Percentiles rank a stretch among this genome's conserved stretches.
Conservation (phyloP, 2,888 invertebrate genomes). For the Agrochola macilenta region DNA sequence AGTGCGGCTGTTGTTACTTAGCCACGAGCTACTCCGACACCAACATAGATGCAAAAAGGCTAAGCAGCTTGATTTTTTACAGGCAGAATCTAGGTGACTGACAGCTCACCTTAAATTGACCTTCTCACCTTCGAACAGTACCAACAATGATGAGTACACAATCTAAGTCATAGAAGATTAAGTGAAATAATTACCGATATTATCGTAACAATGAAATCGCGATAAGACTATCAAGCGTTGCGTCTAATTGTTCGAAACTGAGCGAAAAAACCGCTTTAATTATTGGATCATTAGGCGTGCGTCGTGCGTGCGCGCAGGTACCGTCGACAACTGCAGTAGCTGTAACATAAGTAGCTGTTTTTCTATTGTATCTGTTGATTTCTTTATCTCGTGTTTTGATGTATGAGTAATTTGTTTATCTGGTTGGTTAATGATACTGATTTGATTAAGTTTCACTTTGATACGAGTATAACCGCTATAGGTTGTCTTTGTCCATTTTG, state of each 20-base stretch:
- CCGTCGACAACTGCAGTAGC: conserved; percentile 66
- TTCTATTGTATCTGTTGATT: conserved; percentile 13
- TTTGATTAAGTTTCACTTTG: neutral
- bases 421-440: conserved; percentile 32
- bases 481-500: neutral
- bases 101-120: conserved; percentile 6
- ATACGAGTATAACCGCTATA: neutral
- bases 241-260: conserved; percentile 82
- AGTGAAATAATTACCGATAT: conserved; percentile 64
- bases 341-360: conserved; percentile 28
- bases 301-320: conserved; percentile 75
- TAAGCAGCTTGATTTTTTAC: neutral
- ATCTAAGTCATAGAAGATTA: conserved; percentile 45
- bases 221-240: conserved; percentile 70
- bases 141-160: conserved; percentile 21
- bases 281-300: conserved; percentile 82
- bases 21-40: too few relatives aligned
- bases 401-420: conserved; percentile 41
- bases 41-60: too few relatives aligned
- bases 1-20: too few relatives aligned
- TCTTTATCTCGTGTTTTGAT: conserved; percentile 21
- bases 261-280: conserved; percentile 80
- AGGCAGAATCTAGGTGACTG: neutral
- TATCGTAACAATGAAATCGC: conserved; percentile 74
- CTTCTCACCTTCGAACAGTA: conserved; percentile 16